A percentile compares a stretch with the other conserved stretches of the same genome.
phyloP scores from a whole-genome alignment of 2,797 vertebrate genomes.

The Catamblyrhynchus diadema region DNA sequence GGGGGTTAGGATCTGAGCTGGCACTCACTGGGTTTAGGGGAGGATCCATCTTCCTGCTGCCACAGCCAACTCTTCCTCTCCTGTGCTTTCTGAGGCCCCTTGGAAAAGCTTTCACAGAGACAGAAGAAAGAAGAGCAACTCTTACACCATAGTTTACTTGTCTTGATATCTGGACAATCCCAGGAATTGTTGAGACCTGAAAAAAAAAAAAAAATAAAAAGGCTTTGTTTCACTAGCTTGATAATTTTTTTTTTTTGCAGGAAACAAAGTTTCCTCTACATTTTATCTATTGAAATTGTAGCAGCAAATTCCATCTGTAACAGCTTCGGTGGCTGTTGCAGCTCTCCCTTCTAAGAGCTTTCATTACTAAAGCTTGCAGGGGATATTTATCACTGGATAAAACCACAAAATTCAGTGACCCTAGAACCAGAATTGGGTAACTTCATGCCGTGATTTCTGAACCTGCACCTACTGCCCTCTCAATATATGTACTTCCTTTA shows the following conservation, averaged over 20 bases:
- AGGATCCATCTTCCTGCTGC: background rate
- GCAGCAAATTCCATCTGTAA: background rate
- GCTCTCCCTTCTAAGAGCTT: background rate
- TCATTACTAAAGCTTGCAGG: background rate
- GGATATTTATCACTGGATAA: background rate
- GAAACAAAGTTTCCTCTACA: background rate
- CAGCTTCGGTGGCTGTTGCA: background rate
- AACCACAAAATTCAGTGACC: background rate
- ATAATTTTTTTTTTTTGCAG: background rate
- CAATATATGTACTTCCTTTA: background rate
- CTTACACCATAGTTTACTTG: background rate
- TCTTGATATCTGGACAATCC: background rate
- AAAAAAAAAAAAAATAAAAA: background rate
- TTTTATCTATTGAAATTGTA: background rate
- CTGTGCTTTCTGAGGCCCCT: background rate
- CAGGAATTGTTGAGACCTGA: background rate
- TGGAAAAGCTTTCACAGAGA: background rate
- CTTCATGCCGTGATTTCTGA: fast-evolving
- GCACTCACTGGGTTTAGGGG: too few species aligned
- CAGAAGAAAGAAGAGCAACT: background rate
- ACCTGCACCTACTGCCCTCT: background rate
- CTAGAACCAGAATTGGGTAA: background rate
- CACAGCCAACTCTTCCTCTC: background rate
- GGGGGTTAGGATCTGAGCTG: background rate
- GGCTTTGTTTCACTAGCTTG: background rate